Base-by-base conservation (phyloP, 2,888 invertebrate species). In the Thera britannica region DNA sequence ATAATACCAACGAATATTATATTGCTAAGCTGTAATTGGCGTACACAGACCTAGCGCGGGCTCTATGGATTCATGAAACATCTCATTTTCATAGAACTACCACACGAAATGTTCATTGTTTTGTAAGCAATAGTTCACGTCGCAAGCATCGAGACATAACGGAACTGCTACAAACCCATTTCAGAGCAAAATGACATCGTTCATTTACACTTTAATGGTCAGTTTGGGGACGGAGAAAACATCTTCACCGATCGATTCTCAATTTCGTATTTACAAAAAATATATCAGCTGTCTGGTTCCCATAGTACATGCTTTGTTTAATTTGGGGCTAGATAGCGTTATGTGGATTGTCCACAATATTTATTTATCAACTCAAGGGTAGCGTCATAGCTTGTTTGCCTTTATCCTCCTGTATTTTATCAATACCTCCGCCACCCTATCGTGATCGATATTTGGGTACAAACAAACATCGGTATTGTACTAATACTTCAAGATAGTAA, bases 141-240 rank as follows among this genome's bases (percentile, higher is more conserved):
- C 49, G n/a, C 55, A 58, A 51, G 55, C 55, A 35, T 52, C 58
- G 49, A n/a, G 35, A 68, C n/a, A 51, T 49, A 60, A 57, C 57
- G 35, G 35, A 66, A 61, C 62, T 60, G 61, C 41, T 44, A 52
- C 56, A 48, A 46, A 60, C 52, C 61, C 65, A 61, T 70, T 65
- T 62, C 58, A 59, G 56, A 66, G 49, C 34, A 62, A 63, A 72
- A 68, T 67, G 66, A 65, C 62, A 72, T 67, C 68, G 61, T 68
- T 70, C 64, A 68, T 70, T 72, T 70, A 67, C 66, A 72, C 63
- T 68, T 64, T 66, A 70, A 72, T 68, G 68, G 65, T 67, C 60
- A 62, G 64, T 67, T 67, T 64, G 65, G 61, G 23, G 65, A 62
- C 58, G 56, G 62, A 49, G 58, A 60, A 70, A 60, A 67, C 67